phyloP scores from a whole-genome alignment of 1,140 invertebrate species.

The Proales similis region DNA sequence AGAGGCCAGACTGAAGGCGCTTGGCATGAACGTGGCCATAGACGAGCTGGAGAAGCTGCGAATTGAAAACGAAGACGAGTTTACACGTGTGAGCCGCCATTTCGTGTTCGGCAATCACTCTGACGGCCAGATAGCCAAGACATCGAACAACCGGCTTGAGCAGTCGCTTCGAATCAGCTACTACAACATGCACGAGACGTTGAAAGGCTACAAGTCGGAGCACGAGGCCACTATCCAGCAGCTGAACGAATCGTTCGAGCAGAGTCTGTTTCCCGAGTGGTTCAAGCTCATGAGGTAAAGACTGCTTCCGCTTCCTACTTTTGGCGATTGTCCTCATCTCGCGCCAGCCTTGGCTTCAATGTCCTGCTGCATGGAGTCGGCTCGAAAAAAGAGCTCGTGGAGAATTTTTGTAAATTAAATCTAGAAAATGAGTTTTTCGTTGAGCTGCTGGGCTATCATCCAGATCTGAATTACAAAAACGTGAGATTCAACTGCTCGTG shows the following conservation, averaged over 20 bases:
- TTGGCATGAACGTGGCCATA: background rate
- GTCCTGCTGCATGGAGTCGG: conserved; percentile 78
- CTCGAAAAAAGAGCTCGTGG: conserved; percentile 71
- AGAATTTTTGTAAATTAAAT: conserved; percentile 65
- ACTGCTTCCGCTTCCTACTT: background rate
- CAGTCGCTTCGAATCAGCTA: conserved; percentile 35
- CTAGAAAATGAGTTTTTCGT: conserved; percentile 63
- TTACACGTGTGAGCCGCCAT: conserved; percentile 13
- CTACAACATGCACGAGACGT: conserved; percentile 19
- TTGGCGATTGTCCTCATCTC: background rate
- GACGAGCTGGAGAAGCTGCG: background rate
- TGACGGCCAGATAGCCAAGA: conserved; percentile 18
- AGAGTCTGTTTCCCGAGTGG: conserved; percentile 29
- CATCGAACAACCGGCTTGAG: conserved; percentile 22
- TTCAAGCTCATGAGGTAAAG: conserved; percentile 29
- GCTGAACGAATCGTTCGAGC: conserved; percentile 9
- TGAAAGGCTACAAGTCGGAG: background rate
- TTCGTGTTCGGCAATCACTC: conserved; percentile 19
- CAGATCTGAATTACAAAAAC: conserved; percentile 42
- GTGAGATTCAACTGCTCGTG: conserved; percentile 40
- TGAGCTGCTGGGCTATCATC: conserved; percentile 41
- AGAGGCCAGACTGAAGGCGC: background rate
- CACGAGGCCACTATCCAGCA: background rate
- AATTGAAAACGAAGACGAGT: conserved; percentile 8
- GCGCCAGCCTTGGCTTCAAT: conserved; percentile 77